These are phyloP conservation scores for Lagria hirta DNA, from an alignment of 2,888 invertebrate genomes.

Conservation along the genomic window DNA sequence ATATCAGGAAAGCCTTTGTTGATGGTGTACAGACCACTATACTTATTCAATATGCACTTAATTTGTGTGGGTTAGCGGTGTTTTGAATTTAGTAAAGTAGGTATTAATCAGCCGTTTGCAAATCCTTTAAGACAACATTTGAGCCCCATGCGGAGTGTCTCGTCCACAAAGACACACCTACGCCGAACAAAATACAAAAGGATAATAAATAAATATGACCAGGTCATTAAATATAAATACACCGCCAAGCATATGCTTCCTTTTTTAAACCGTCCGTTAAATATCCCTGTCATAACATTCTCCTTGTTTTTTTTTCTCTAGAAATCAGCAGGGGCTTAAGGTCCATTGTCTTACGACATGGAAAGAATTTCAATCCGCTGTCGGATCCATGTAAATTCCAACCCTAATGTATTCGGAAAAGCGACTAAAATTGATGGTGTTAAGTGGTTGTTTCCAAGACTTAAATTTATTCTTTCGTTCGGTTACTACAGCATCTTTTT, in stretches of 20 bases:
- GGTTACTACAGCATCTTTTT: no score
- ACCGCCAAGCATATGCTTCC: slow-evolving; percentile 35
- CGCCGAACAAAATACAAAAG: slow-evolving; percentile 30
- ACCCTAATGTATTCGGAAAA: slow-evolving; percentile 13
- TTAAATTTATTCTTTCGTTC: no score
- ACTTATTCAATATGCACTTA: no score
- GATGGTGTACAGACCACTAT: no score
- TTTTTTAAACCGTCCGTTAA: slow-evolving; percentile 30
- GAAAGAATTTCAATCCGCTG: slow-evolving; percentile 25
- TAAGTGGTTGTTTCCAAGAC: no score
- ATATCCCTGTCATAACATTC: slow-evolving; percentile 33
- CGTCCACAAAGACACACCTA: slow-evolving; percentile 27
- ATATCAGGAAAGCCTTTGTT: no score
- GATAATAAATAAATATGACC: slow-evolving; percentile 38
- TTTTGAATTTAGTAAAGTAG: no score
- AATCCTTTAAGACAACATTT: slow-evolving; percentile 14
- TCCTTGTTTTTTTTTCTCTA: slow-evolving; percentile 35
- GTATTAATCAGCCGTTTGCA: slow-evolving; percentile 6
- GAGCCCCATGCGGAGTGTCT: slow-evolving; percentile 11
- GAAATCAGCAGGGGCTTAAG: slow-evolving; percentile 33
- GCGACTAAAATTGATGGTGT: no score
- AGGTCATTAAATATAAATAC: slow-evolving; percentile 42
- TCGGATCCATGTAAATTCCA: slow-evolving; percentile 10
- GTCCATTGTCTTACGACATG: slow-evolving; percentile 34
- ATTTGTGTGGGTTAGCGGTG: no score